Evolutionary conservation across 2,888 invertebrate species (phyloP).

Genomic region (Troilus luridus): DNA sequence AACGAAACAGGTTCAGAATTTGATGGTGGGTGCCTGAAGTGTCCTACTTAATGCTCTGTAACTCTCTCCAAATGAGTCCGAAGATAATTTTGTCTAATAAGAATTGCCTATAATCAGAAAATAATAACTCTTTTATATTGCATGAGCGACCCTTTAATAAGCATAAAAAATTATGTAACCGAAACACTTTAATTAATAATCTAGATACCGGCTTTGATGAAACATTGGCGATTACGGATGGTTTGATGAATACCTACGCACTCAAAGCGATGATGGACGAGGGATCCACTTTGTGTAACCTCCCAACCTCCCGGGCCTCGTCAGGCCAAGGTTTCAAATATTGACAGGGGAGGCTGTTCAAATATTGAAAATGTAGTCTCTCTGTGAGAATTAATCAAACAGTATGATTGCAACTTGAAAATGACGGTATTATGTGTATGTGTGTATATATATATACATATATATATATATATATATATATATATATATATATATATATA

Average conservation of each 20-base stretch:
- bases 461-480: too few relatives aligned
- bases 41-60: too few relatives aligned
- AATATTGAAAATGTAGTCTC: neutral
- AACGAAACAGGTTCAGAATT: too few relatives aligned
- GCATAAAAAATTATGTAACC: neutral
- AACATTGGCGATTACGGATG: neutral
- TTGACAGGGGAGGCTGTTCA: neutral
- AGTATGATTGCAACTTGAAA: neutral
- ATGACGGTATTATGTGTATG: too few relatives aligned
- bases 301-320: neutral
- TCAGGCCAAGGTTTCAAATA: neutral
- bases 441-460: too few relatives aligned
- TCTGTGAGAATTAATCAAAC: neutral
- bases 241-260: neutral
- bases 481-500: too few relatives aligned
- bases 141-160: neutral
- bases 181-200: neutral
- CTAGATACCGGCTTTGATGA: neutral
- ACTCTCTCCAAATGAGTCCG: too few relatives aligned
- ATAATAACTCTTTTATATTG: too few relatives aligned
- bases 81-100: too few relatives aligned
- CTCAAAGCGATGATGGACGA: neutral
- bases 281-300: neutral
- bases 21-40: too few relatives aligned
- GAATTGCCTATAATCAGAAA: too few relatives aligned